Evolutionary conservation across 2,888 invertebrate genomes (phyloP), one percentile per base, ranked within the genome.

Genomic region (Chymomyza procnemis): DNA sequence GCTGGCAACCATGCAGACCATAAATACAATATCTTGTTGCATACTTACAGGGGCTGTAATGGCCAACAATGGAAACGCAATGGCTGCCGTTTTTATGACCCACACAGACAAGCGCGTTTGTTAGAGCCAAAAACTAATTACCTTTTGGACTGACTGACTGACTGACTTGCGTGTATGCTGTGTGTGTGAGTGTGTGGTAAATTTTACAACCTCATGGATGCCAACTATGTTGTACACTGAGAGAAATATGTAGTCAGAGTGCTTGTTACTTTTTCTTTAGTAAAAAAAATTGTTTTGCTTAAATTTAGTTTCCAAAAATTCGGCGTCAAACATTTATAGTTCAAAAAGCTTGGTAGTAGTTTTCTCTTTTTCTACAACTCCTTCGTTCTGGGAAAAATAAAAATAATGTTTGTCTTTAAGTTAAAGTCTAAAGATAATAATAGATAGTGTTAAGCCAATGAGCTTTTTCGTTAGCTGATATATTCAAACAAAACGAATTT

Each of bases 121-220:
- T 50, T 50, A 50, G 50, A 50, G 50, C 70, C 70, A 78, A 71
- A 82, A 83, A 78, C 83, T 79, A 79, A 84, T 80, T 76, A 84
- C 74, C 71, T 75, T 62, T 54, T 64, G 68, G 77, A 69, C 67
- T 22, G 55, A 41, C 8, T 50, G 22, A 26, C 48, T 59, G 41
- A 18, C 9, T 12, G 5, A 8, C 57, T 34, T 46, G 19, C 34
- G 19, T 21, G 12, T 61, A 69, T 73, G 59, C 12, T 41, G 74
- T 26, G 5, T 26, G 0, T 26, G 3, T 26, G 26, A 6, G 26
- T 26, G 26, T 41, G 34, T 41, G 34, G 34, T 12, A 41, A 50
- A 50, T 5, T 50, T 50, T 50, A 50, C n/a, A n/a, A 50, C 50
- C 18, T 16, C 14, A 18, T 50, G 50, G 50, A 18, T 3, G 50